phyloP scores from a whole-genome alignment of 2,797 vertebrate species.

The Zenarchopterus dispar region DNA sequence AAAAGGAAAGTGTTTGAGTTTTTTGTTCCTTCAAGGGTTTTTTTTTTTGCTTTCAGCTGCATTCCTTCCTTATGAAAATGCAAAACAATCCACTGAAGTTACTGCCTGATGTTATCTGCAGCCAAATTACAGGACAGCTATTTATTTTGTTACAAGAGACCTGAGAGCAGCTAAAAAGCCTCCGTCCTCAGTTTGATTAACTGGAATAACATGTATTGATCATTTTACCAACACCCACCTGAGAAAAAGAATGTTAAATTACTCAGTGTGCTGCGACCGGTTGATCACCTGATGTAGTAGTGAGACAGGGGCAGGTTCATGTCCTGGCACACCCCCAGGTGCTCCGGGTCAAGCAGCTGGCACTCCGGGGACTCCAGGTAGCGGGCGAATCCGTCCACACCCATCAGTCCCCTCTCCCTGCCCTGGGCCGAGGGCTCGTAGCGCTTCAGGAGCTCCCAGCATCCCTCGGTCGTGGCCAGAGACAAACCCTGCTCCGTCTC shows the following conservation, averaged over 20 bases:
- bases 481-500: slow-evolving; percentile 96
- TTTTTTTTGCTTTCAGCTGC: too few relatives aligned
- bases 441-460: slow-evolving; percentile 90
- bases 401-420: slow-evolving; percentile 88
- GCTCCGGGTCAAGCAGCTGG: slow-evolving; percentile 94
- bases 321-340: slow-evolving; percentile 92
- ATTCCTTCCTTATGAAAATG: too few relatives aligned
- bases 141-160: too few relatives aligned
- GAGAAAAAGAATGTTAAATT: background rate
- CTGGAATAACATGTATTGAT: too few relatives aligned
- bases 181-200: too few relatives aligned
- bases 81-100: too few relatives aligned
- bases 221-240: too few relatives aligned
- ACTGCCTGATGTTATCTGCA: too few relatives aligned
- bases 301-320: slow-evolving; percentile 95
- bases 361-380: slow-evolving; percentile 95
- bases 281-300: slow-evolving; percentile 88
- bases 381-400: slow-evolving; percentile 93
- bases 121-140: too few relatives aligned
- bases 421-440: slow-evolving; percentile 92
- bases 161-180: too few relatives aligned
- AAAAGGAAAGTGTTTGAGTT: too few relatives aligned
- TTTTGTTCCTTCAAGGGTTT: too few relatives aligned
- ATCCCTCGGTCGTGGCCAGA: slow-evolving; percentile 90
- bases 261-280: background rate